Base-by-base conservation (phyloP, 30 jellyfish, hydroid and myxozoan species). In the Aurelia aurita complex sp. Pacific region DNA sequence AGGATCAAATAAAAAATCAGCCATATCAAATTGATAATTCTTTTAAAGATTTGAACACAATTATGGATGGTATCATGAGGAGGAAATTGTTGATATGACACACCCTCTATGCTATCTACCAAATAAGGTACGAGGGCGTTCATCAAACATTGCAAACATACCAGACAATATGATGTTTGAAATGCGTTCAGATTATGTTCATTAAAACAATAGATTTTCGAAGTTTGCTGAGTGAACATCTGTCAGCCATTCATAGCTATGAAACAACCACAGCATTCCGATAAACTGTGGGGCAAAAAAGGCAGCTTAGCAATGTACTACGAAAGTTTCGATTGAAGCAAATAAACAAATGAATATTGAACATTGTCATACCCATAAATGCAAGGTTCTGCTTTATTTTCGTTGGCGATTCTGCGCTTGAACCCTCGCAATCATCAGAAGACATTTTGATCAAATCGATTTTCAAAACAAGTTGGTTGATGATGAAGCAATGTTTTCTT, bases 311-410 rank as follows among this genome's bases (percentile, higher is more conserved):
- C 57, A 2, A 46, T 14, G 15, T 9, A 46, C 14, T 5, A 1
- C 15, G 57, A 46, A 46, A 46, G 1, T 46, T 46, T 4, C 8
- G 57, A 46, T 46, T 5, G 1, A 43, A 46, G 14, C 8, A 46
- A 5, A 46, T 7, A 46, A 6, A 46, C 12, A 46, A 1, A 1
- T 7, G 14, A 46, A 8, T 46, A 4, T 12, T n/a, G 71, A 29
- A 35, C 0, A n/a, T 61, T 1, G 1, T 32, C 94, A 55, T 82
- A 89, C 97, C 97, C 90, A 89, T 68, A 75, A 89, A 89, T 65
- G 81, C 97, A 42, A 89, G 77, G 64, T 89, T 89, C n/a, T 82
- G 91, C 61, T 89, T 89, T 8, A 89, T 88, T 82, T 89, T 89
- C 14, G 73, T 61, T 72, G 76, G 93, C 15, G 94, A 82, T 29